phyloP scores from a whole-genome alignment of 2,113 vertebrate genomes.

The Pontoporia blainvillei region DNA sequence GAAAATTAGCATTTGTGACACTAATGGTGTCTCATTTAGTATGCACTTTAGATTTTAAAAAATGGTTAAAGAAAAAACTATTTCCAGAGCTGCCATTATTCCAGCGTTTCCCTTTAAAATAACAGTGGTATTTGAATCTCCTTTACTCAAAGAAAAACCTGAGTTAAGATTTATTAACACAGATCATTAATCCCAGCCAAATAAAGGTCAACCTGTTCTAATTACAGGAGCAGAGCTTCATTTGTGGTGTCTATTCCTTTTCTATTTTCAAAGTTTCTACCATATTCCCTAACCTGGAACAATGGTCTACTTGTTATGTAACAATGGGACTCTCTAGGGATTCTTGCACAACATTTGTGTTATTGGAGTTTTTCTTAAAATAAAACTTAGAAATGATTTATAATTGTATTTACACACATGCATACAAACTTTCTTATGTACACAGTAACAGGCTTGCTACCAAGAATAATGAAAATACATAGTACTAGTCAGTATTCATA shows the following conservation, averaged over 20 bases:
- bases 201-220: conserved; percentile 33
- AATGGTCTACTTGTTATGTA: background rate
- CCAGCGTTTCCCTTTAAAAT: conserved; percentile 66
- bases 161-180: conserved; percentile 74
- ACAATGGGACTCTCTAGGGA: background rate
- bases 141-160: conserved; percentile 68
- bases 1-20: conserved; percentile 81
- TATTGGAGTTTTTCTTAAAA: background rate
- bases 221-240: conserved; percentile 37
- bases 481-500: background rate
- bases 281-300: background rate
- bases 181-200: conserved; percentile 49
- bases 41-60: conserved; percentile 70
- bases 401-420: background rate
- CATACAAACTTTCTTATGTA: background rate
- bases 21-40: conserved; percentile 77
- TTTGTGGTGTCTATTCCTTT: background rate
- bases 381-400: background rate
- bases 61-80: conserved; percentile 52
- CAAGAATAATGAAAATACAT: background rate
- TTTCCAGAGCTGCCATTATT: conserved; percentile 70
- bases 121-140: conserved; percentile 63
- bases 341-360: background rate
- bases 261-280: conserved; percentile 11
- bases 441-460: background rate